Base-by-base conservation (phyloP, 1,140 invertebrate species). In the Drosophila dunni region DNA sequence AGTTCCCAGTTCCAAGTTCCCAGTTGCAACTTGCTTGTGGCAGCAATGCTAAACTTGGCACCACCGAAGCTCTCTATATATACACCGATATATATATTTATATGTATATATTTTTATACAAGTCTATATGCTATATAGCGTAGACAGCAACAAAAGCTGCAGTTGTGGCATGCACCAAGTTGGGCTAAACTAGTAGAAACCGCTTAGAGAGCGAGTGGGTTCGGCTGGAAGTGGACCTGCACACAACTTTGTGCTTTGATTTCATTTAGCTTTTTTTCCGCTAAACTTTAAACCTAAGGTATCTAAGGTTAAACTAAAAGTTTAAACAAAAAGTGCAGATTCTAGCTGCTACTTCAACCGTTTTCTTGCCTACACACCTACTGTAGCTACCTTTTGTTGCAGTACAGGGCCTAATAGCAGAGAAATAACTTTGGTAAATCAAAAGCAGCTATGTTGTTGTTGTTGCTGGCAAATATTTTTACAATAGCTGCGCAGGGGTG, bases 381-480 rank as follows among this genome's bases (percentile, higher is more conserved):
- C 17, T 20, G 17, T 20, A 20, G 17, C 2, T 36, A 36, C 34
- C 34, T 4, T 36, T 36, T 36, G 34, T 36, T 36, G 7, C 7
- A 10, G 36, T 38, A 38, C 36, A 38, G 36, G 36, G 36, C 10
- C 36, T 38, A 42, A 81, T 78, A 84, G 61, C 40, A 53, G 38
- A 62, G 45, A 84, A 85, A 85, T 85, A 85, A 88, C 83, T 86
- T 86, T 86, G 83, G 79, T 77, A 86, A 79, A 75, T 75, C 72
- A 75, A 72, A 72, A 72, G 69, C 62, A 57, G 73, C 66, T 53
- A 29, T 60, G 68, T 74, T 73, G 67, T 46, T 63, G 63, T 57
- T 71, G 75, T 33, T 66, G 75, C 57, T 70, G 67, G 58, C 45
- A 86, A 88, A 82, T 86, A 88, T 86, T 88, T 86, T 75, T 86